Base-by-base conservation (phyloP, 2,797 vertebrate species). In the Limnodromus scolopaceus region DNA sequence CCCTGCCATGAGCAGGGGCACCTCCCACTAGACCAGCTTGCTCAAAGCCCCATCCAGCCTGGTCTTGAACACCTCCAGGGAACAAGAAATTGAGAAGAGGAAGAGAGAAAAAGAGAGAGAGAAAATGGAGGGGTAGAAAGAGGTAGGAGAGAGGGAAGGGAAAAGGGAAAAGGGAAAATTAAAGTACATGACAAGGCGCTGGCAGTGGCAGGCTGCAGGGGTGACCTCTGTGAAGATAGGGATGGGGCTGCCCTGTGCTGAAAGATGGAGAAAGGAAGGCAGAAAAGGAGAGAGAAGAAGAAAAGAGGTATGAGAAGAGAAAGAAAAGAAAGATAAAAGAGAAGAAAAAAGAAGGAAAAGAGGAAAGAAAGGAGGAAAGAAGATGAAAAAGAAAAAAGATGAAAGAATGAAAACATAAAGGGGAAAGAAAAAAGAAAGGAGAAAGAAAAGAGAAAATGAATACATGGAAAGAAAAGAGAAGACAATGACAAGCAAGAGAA, bases 221-320 rank as follows among this genome's bases (percentile, higher is more conserved):
- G 39, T 0, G 1, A 11, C 45, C 19, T 18, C 39, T 48, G 8
- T 23, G 45, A 79, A 49, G 22, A 27, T 39, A 10, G 48, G 19
- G 34, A 41, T 0, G 3, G 36, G 43, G 24, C 25, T 58, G 38
- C 28, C 28, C 32, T 1, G 0, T 6, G 57, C 23, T 16, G 28
- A 69, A 84, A 41, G 38, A 39, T 11, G 38, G 16, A 30, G 70
- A 70, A 75, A 70, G 6, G 6, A 30, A 49, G 8, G 10, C 43
- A 39, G 28, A 41, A 53, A 36, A 38, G 41, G 11, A 46, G n/a
- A 55, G 16, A 32, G 24, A 39, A 22, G 22, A 46, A n/a, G 13
- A 60, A 39, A 39, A 24, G 39, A 72, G 8, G 11, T 38, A n/a
- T 57, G 23, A 45, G 7, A 83, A 46, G 14, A 60, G 20, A 61